Evolutionary conservation across 2,113 vertebrate species (phyloP), one percentile per base, ranked within the genome.

Genomic region (Ranitomeya imitator): DNA sequence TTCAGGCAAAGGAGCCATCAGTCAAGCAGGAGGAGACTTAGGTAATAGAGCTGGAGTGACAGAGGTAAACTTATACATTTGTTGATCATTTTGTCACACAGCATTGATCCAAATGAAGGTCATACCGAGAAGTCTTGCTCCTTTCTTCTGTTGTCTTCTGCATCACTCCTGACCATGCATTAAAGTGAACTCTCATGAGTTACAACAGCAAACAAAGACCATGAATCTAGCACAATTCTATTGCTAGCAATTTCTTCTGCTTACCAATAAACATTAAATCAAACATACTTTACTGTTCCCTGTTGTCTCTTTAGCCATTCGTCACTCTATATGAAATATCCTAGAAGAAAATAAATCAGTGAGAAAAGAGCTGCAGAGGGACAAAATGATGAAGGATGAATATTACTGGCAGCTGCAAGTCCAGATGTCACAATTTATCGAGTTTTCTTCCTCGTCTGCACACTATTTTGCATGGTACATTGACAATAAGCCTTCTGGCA

Each of bases 351-450:
- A 83, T 77, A 61, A 76, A 83, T 83, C 31, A 61, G 21, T 60
- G 69, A 73, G 59, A 82, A 79, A 52, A 21, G 69, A 88, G 18
- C 80, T 23, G 57, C 71, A 54, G 86, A 65, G 57, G 59, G 67
- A 88, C 31, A 76, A 61, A 77, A 63, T 74, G 71, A 77, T 61
- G 86, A 88, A 83, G 37, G 69, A 18, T 83, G 76, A 76, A 77
- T 88, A 51, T 83, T 76, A 65, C 69, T 88, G 69, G 86, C 86
- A 88, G 86, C 80, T 88, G 86, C 79, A 76, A 23, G 86, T 77
- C 57, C 86, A 83, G 79, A 83, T 88, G 86, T 88, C 86, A 83
- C 86, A 83, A 88, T 88, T 83, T 83, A 83, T 88, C 26, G 5
- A 19, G 65, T 54, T 77, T 88, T 52, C 23, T 59, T 51, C 31